Percentiles rank a stretch among this genome's conserved stretches.
These are phyloP conservation scores for Hemibagrus guttatus DNA, from an alignment of 2,797 vertebrate species.

Conservation along the genomic window DNA sequence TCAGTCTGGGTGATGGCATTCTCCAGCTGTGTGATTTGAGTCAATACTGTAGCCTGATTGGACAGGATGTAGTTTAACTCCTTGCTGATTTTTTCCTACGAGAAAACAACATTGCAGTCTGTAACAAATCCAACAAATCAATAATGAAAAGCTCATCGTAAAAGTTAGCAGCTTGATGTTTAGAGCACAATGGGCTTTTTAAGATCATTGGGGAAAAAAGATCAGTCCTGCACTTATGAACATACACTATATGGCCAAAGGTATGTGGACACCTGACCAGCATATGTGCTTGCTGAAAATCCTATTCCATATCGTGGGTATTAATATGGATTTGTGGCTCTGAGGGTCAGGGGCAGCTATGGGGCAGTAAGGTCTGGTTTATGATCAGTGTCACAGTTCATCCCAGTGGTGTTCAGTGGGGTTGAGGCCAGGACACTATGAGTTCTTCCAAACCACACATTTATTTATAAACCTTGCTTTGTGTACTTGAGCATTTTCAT, in stretches of 20 bases:
- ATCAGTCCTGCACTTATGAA: background rate
- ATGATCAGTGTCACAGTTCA: background rate
- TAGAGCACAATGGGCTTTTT: background rate
- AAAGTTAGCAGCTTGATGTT: background rate
- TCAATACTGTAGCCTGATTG: slow-evolving; percentile 90
- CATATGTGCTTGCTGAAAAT: background rate
- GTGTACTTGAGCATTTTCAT: no score
- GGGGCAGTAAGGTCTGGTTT: background rate
- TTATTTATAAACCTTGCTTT: no score
- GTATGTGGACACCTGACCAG: background rate
- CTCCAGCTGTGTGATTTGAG: slow-evolving; percentile 92
- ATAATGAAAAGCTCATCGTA: background rate
- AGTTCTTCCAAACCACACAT: no score
- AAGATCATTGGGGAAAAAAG: background rate
- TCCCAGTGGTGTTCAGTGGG: background rate
- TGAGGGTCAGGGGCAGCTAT: background rate
- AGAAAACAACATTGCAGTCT: slow-evolving; percentile 21
- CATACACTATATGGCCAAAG: background rate
- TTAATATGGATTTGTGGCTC: background rate
- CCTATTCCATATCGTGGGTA: background rate
- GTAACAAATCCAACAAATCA: background rate
- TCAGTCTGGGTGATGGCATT: slow-evolving; percentile 89
- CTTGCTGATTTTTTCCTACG: slow-evolving; percentile 93
- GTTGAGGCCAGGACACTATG: no score
- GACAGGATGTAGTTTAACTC: slow-evolving; percentile 90